Conservation (phyloP, 64 coral and sea anemone species). For the Stichodactyla helianthus region DNA sequence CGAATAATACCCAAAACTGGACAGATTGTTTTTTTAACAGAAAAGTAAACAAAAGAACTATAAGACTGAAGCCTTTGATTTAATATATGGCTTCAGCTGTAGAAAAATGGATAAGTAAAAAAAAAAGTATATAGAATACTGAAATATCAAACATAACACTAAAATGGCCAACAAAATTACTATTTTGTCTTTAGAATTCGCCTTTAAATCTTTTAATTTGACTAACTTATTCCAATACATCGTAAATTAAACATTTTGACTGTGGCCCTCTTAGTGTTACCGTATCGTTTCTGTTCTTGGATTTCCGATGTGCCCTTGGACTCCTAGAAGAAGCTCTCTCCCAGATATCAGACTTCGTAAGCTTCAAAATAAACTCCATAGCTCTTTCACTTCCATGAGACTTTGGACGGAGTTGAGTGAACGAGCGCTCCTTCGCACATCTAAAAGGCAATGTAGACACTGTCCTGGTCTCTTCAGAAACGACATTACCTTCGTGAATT, state of each 20-base stretch:
- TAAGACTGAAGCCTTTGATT: not conserved
- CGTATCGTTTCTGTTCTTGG: constrained; percentile 19
- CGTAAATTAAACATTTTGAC: not conserved
- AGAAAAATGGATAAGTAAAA: not conserved
- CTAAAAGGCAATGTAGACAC: constrained; percentile 10
- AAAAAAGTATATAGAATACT: not conserved
- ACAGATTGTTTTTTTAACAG: not conserved
- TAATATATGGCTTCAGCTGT: not conserved
- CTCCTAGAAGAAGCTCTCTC: constrained; percentile 31
- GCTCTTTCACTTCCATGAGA: constrained; percentile 40
- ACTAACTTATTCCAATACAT: not conserved
- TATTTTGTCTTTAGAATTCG: not conserved
- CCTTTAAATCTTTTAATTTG: not conserved
- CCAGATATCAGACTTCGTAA: constrained; percentile 26
- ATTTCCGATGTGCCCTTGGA: constrained; percentile 23
- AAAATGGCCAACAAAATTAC: not conserved
- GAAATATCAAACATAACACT: not conserved
- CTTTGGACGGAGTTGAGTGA: constrained; percentile 14
- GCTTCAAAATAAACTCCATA: constrained; percentile 38
- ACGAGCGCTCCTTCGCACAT: constrained; percentile 15
- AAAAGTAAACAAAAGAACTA: not conserved
- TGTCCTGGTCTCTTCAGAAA: not conserved
- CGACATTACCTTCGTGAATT: not conserved
- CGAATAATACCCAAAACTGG: not conserved
- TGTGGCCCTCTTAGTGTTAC: not conserved